These are phyloP conservation scores for Atherinomorus stipes DNA, from an alignment of 2,113 vertebrate genomes.

Conservation along the genomic window DNA sequence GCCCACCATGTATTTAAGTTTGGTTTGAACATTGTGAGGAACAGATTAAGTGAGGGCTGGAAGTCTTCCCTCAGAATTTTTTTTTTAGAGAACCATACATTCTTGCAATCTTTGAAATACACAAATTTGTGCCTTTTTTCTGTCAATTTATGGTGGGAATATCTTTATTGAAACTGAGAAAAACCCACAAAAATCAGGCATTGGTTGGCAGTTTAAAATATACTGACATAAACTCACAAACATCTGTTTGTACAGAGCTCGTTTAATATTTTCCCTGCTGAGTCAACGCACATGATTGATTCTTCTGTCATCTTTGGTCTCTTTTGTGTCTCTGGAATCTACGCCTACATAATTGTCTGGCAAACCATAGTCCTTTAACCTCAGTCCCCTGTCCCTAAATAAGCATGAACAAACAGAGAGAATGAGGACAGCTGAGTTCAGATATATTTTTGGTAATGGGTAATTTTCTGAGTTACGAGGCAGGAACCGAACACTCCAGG, in stretches of 20 bases:
- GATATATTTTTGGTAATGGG: slow-evolving; percentile 51
- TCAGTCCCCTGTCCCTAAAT: slow-evolving; percentile 21
- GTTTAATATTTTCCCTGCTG: not conserved
- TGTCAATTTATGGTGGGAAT: no score
- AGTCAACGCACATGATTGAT: not conserved
- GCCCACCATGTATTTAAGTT: not conserved
- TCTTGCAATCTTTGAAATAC: no score
- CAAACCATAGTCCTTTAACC: slow-evolving; percentile 38
- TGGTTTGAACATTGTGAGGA: not conserved
- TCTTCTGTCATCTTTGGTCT: not conserved
- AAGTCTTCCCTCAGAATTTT: no score
- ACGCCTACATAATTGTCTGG: slow-evolving; percentile 11
- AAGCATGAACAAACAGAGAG: slow-evolving; percentile 31
- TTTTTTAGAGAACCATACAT: no score
- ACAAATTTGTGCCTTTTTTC: no score
- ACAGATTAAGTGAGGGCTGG: not conserved
- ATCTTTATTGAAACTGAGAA: no score
- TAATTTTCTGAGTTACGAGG: slow-evolving; percentile 61
- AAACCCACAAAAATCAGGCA: no score
- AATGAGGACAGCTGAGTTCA: not conserved
- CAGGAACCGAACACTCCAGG: slow-evolving; percentile 8
- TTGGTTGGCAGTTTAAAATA: no score
- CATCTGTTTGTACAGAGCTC: not conserved
- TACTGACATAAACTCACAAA: no score
- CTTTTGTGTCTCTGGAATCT: not conserved